phyloP scores from a whole-genome alignment of 2,888 invertebrate genomes.

The Conomelus anceps region DNA sequence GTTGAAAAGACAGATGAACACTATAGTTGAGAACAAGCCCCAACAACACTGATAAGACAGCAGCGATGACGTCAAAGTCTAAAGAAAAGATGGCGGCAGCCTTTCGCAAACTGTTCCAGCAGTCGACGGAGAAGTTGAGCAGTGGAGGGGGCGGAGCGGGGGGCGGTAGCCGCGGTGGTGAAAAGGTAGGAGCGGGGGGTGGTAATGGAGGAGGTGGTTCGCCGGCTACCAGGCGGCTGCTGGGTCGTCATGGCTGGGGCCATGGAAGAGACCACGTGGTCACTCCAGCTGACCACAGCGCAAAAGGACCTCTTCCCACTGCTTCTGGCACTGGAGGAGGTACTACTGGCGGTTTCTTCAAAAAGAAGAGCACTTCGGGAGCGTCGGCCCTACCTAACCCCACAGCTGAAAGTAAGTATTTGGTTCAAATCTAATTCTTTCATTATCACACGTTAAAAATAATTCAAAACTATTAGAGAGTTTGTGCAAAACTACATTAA shows the following conservation, averaged over 20 bases:
- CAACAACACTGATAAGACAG: too few species aligned
- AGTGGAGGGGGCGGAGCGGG: slow-evolving; percentile 49
- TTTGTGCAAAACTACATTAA: too few species aligned
- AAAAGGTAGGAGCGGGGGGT: slow-evolving; percentile 38
- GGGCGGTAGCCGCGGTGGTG: slow-evolving; percentile 24
- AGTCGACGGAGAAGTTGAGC: slow-evolving; percentile 60
- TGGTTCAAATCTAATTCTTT: too few species aligned
- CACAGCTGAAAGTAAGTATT: not conserved
- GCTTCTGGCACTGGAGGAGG: slow-evolving; percentile 38
- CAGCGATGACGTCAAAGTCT: slow-evolving; percentile 71
- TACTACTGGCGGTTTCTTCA: slow-evolving; percentile 39
- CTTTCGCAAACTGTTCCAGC: slow-evolving; percentile 58
- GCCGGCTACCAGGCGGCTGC: slow-evolving; percentile 49
- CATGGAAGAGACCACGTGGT: slow-evolving; percentile 39
- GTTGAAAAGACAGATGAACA: too few species aligned
- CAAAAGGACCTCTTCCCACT: slow-evolving; percentile 33
- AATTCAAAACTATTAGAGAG: too few species aligned
- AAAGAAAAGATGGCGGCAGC: slow-evolving; percentile 77
- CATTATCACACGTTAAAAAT: too few species aligned
- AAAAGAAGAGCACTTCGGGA: slow-evolving; percentile 38
- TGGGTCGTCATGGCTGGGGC: slow-evolving; percentile 34
- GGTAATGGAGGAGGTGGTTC: slow-evolving; percentile 43
- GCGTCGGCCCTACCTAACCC: slow-evolving; percentile 28
- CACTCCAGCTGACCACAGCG: not conserved
- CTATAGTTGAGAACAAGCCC: too few species aligned